phyloP scores from a whole-genome alignment of 2,797 vertebrate genomes.

The Labroides dimidiatus region DNA sequence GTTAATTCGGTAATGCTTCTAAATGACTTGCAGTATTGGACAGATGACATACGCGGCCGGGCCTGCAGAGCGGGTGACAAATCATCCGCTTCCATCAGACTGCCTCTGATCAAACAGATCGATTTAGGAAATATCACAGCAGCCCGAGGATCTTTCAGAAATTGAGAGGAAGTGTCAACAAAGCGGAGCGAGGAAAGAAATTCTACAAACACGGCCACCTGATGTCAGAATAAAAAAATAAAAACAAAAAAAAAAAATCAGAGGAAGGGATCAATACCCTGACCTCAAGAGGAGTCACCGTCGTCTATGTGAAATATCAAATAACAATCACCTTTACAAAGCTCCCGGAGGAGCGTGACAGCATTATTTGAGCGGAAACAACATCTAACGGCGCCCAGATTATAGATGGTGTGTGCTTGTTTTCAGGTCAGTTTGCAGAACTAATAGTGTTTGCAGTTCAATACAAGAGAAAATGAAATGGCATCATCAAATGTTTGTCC shows the following conservation, averaged over 20 bases:
- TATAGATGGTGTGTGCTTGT: constrained; percentile 64
- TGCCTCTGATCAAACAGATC: constrained; percentile 78
- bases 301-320: constrained; percentile 75
- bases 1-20: constrained; percentile 69
- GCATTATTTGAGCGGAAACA: constrained; percentile 72
- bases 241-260: background rate
- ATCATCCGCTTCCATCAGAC: constrained; percentile 59
- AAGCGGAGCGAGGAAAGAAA: constrained; percentile 62
- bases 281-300: constrained; percentile 66
- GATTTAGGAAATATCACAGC: constrained; percentile 70
- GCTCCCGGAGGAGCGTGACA: constrained; percentile 54
- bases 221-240: constrained; percentile 47
- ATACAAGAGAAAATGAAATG: constrained; percentile 66
- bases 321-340: constrained; percentile 75
- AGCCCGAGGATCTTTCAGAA: constrained; percentile 59
- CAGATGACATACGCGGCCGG: constrained; percentile 32
- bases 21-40: constrained; percentile 50
- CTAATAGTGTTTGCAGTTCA: constrained; percentile 72
- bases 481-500: constrained; percentile 57
- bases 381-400: constrained; percentile 59
- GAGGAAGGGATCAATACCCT: constrained; percentile 68
- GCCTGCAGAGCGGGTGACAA: constrained; percentile 53
- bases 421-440: constrained; percentile 72
- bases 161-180: constrained; percentile 74
- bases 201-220: constrained; percentile 63